A percentile compares a stretch with the other conserved stretches of the same genome.
Conservation (phyloP, 1,140 invertebrate genomes). For the Notospermus geniculatus region DNA sequence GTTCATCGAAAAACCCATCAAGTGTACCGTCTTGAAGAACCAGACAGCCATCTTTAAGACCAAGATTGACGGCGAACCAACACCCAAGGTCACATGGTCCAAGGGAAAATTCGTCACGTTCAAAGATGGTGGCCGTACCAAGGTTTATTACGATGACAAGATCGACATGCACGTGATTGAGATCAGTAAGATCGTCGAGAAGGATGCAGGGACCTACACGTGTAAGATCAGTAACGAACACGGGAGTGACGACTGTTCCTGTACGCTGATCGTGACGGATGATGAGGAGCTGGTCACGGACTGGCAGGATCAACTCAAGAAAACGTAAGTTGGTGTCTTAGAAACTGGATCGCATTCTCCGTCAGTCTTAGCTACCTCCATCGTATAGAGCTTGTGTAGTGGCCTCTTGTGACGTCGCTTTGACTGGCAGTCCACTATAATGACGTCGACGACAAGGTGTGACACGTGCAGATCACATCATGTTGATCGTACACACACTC, state of each 20-base stretch:
- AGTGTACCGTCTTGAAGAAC: conserved; percentile 53
- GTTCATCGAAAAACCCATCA: conserved; percentile 47
- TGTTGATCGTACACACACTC: too few relatives aligned
- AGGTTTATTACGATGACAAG: conserved; percentile 45
- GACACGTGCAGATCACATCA: too few relatives aligned
- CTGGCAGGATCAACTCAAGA: conserved; percentile 51
- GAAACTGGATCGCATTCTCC: background rate
- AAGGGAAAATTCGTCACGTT: conserved; percentile 51
- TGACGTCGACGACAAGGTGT: too few relatives aligned
- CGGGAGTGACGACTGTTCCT: conserved; percentile 47
- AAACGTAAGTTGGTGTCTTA: conserved; percentile 37
- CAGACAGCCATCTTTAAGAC: conserved; percentile 48
- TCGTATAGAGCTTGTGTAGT: too few relatives aligned
- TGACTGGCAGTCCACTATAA: too few relatives aligned
- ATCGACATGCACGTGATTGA: conserved; percentile 48
- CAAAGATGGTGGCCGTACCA: conserved; percentile 39
- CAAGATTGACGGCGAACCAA: conserved; percentile 47
- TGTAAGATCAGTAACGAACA: conserved; percentile 52
- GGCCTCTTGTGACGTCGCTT: too few relatives aligned
- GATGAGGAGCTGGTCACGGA: conserved; percentile 51
- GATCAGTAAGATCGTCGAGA: conserved; percentile 44
- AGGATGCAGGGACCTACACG: conserved; percentile 54
- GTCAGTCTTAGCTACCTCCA: too few relatives aligned
- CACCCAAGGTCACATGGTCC: conserved; percentile 50
- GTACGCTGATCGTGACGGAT: conserved; percentile 53